phyloP scores from a whole-genome alignment of 2,888 invertebrate species.

The Falcaria lacertinaria region DNA sequence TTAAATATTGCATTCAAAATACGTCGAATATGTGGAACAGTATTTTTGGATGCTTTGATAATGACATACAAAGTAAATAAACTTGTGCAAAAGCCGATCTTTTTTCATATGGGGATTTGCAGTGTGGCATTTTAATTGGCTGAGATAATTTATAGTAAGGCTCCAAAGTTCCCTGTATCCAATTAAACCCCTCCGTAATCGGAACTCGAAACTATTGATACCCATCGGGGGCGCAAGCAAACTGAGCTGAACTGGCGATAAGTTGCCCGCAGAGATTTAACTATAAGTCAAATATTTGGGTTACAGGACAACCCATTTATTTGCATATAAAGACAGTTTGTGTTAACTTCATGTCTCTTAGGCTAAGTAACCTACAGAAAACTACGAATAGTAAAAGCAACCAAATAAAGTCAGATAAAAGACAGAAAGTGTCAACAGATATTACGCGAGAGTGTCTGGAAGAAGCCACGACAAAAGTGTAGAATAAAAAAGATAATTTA shows the following conservation, averaged over 20 bases:
- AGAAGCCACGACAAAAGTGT: too few species aligned
- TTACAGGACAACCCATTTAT: conserved; percentile 36
- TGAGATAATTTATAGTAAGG: neutral
- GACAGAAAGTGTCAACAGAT: too few species aligned
- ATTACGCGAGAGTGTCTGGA: too few species aligned
- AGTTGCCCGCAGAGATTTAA: conserved; percentile 35
- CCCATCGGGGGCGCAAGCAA: conserved; percentile 28
- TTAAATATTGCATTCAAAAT: too few species aligned
- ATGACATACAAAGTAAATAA: neutral
- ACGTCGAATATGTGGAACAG: too few species aligned
- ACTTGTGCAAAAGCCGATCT: too few species aligned
- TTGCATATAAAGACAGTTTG: conserved; percentile 5
- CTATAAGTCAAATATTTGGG: conserved; percentile 47
- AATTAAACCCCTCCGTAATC: conserved; percentile 33
- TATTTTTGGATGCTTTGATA: too few species aligned
- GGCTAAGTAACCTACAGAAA: too few species aligned
- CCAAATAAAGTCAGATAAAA: too few species aligned
- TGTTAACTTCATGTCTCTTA: neutral
- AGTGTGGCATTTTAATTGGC: neutral
- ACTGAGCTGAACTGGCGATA: conserved; percentile 33
- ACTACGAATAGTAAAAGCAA: too few species aligned
- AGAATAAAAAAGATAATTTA: too few species aligned
- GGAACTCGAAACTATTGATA: conserved; percentile 32
- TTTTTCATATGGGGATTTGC: too few species aligned
- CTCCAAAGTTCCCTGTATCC: conserved; percentile 22